phyloP scores from a whole-genome alignment of 2,797 vertebrate genomes.

The Odontamblyopus lacepedii region DNA sequence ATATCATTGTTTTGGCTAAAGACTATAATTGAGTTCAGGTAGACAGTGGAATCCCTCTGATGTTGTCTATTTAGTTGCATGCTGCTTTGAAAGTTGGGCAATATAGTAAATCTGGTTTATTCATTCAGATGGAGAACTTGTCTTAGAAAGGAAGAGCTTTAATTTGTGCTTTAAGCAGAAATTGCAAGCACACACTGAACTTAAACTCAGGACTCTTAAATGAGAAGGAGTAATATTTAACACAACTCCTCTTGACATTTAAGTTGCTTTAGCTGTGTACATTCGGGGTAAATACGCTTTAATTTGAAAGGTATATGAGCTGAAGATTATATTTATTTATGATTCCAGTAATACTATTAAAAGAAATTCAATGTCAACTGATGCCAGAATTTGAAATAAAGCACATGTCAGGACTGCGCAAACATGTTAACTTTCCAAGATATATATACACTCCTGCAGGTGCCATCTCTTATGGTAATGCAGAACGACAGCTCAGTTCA shows the following conservation, averaged over 20 bases:
- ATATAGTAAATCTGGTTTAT: constrained; percentile 41
- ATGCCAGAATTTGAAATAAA: constrained; percentile 10
- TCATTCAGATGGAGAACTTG: constrained; percentile 35
- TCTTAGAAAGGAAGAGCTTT: constrained; percentile 31
- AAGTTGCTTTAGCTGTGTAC: constrained; percentile 29
- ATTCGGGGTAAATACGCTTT: not conserved
- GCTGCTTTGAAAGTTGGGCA: constrained; percentile 16
- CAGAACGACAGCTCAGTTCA: constrained; percentile 54
- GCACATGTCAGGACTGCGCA: not conserved
- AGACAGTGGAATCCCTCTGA: constrained; percentile 20
- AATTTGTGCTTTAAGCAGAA: constrained; percentile 45
- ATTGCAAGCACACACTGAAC: constrained; percentile 9
- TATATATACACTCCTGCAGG: constrained; percentile 40
- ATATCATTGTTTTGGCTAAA: constrained; percentile 13
- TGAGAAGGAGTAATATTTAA: constrained; percentile 17
- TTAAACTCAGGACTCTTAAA: constrained; percentile 18
- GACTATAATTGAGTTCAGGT: constrained; percentile 36
- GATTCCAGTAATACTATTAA: constrained; percentile 14
- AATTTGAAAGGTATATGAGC: constrained; percentile 12
- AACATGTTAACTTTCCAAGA: constrained; percentile 24
- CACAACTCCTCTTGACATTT: constrained; percentile 7
- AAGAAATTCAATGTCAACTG: not conserved
- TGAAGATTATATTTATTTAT: constrained; percentile 14
- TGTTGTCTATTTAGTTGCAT: constrained; percentile 19
- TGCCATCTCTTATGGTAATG: constrained; percentile 56